Evolutionary conservation across 2,113 vertebrate genomes (phyloP).

Genomic region (Passer domesticus): DNA sequence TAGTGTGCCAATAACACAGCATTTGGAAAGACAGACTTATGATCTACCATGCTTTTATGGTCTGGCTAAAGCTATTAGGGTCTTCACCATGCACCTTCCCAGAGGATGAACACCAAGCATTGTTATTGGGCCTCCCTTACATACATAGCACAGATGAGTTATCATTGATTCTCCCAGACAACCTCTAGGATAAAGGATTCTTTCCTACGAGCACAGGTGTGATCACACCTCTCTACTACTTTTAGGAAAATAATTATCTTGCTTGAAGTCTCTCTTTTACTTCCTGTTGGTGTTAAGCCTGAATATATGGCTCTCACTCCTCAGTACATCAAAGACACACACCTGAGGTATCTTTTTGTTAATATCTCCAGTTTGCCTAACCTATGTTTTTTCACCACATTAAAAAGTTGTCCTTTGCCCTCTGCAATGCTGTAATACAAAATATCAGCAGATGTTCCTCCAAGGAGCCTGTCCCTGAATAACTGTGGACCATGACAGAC

Average conservation of each 20-base stretch:
- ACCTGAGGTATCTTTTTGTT: neutral
- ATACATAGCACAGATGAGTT: neutral
- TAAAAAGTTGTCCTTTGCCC: neutral
- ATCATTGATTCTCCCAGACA: neutral
- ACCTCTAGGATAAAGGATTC: neutral
- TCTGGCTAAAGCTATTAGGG: neutral
- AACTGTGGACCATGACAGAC: neutral
- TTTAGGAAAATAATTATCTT: neutral
- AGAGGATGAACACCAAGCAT: neutral
- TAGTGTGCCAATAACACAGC: neutral
- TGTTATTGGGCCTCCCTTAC: rapidly evolving
- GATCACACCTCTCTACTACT: neutral
- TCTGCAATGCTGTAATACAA: neutral
- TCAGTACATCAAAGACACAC: neutral
- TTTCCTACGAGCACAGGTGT: neutral
- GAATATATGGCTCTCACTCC: neutral
- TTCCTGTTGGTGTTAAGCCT: neutral
- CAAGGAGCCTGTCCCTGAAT: neutral
- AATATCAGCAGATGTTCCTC: neutral
- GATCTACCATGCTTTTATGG: neutral
- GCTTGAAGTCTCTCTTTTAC: neutral
- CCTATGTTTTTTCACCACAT: neutral
- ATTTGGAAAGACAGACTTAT: neutral
- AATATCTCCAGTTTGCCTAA: neutral
- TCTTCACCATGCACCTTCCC: neutral